These are phyloP conservation scores for Hormaphis cornu DNA, from an alignment of 1,140 invertebrate species.

Conservation along the genomic window DNA sequence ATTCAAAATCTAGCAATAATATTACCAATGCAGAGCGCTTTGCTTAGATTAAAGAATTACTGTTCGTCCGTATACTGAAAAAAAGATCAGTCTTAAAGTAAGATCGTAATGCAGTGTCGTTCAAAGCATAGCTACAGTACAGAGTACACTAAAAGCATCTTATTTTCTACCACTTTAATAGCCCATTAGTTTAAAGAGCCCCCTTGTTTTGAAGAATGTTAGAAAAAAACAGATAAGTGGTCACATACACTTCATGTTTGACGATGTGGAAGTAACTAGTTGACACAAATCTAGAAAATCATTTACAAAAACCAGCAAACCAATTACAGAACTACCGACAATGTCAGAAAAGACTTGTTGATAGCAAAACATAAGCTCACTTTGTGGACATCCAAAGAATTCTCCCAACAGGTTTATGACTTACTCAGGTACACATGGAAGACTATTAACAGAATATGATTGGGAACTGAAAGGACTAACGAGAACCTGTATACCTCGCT, in stretches of 20 bases:
- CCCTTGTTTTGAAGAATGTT: no score
- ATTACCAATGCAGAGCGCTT: no score
- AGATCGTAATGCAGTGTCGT: no score
- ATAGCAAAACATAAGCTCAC: neutral
- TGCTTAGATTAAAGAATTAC: no score
- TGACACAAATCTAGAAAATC: neutral
- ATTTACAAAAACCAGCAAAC: neutral
- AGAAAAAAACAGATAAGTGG: neutral
- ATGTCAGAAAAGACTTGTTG: neutral
- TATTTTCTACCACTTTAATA: no score
- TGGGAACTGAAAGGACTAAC: neutral
- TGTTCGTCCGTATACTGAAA: no score
- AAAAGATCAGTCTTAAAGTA: no score
- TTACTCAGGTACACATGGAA: neutral
- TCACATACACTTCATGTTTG: neutral
- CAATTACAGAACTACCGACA: neutral
- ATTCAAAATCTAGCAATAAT: no score
- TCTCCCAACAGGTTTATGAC: neutral
- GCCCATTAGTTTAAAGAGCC: no score
- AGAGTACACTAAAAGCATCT: no score
- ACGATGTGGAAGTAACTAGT: neutral
- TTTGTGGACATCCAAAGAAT: neutral
- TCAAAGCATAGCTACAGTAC: no score
- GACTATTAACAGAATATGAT: constrained; percentile 13
- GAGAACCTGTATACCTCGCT: no score